phyloP scores from a whole-genome alignment of 2,888 invertebrate genomes.

The Dioctria rufipes region DNA sequence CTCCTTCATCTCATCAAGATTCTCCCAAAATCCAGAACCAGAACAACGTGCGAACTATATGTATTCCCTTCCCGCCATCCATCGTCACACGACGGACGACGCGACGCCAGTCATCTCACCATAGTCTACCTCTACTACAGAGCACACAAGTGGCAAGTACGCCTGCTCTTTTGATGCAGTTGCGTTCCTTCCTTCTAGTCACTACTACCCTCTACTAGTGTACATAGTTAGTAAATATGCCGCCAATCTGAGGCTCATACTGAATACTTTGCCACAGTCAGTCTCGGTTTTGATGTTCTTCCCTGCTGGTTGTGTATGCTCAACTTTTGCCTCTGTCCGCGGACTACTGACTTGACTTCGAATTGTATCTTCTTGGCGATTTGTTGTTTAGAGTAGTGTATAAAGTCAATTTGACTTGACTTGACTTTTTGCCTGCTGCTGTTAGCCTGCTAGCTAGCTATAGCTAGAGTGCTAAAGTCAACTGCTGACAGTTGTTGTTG shows the following conservation, averaged over 20 bases:
- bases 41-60: not conserved
- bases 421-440: slow-evolving; percentile 7
- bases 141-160: slow-evolving; percentile 32
- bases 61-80: too few relatives aligned
- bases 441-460: not conserved
- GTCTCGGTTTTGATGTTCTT: slow-evolving; percentile 21
- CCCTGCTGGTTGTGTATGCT: not conserved
- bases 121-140: not conserved
- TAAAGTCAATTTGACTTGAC: slow-evolving; percentile 11
- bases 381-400: not conserved
- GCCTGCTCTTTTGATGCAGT: slow-evolving; percentile 37
- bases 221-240: too few relatives aligned
- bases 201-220: not conserved
- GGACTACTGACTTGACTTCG: not conserved
- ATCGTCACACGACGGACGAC: not conserved
- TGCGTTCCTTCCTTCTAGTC: not conserved
- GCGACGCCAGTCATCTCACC: not conserved
- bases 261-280: not conserved
- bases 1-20: too few relatives aligned
- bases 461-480: slow-evolving; percentile 8
- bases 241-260: too few relatives aligned
- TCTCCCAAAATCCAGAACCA: not conserved
- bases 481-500: slow-evolving; percentile 25
- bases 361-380: not conserved
- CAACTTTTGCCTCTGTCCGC: not conserved